phyloP scores from a whole-genome alignment of 2,113 vertebrate species.

The Alethe diademata region DNA sequence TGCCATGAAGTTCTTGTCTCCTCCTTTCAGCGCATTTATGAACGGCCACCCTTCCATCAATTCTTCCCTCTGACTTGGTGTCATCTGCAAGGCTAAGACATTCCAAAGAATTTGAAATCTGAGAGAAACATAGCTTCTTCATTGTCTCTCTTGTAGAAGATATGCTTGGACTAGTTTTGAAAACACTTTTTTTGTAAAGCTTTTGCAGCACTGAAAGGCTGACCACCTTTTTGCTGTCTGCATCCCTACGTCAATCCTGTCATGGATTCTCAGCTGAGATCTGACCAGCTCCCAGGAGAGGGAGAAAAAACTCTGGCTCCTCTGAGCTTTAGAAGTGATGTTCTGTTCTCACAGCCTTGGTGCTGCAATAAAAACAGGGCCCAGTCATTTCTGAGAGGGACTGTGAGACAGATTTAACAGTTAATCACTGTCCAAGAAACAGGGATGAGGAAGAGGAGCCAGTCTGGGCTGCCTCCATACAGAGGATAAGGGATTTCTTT shows the following conservation, averaged over 20 bases:
- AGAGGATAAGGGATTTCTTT: not conserved
- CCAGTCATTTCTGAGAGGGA: not conserved
- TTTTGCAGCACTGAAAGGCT: not conserved
- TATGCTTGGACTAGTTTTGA: not conserved
- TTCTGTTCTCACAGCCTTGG: accelerated
- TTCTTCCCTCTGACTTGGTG: not conserved
- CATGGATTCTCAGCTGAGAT: not conserved
- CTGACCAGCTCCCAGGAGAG: not conserved
- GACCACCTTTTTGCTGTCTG: not conserved
- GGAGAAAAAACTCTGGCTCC: not conserved
- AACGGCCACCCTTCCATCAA: not conserved
- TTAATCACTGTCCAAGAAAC: not conserved
- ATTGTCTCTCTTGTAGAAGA: not conserved
- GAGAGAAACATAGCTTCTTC: not conserved
- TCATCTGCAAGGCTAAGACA: not conserved
- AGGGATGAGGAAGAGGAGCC: not conserved
- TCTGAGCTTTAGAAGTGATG: not conserved
- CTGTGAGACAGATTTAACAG: not conserved
- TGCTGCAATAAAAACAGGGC: not conserved
- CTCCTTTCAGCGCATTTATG: not conserved
- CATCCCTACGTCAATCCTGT: not conserved
- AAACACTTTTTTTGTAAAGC: not conserved
- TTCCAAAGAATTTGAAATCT: not conserved
- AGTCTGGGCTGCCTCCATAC: not conserved
- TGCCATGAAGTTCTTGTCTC: not conserved